Percentiles rank a stretch among this genome's conserved stretches.
Evolutionary conservation across 2,888 invertebrate genomes (phyloP).

Genomic region (Leptopilina drosophilae): DNA sequence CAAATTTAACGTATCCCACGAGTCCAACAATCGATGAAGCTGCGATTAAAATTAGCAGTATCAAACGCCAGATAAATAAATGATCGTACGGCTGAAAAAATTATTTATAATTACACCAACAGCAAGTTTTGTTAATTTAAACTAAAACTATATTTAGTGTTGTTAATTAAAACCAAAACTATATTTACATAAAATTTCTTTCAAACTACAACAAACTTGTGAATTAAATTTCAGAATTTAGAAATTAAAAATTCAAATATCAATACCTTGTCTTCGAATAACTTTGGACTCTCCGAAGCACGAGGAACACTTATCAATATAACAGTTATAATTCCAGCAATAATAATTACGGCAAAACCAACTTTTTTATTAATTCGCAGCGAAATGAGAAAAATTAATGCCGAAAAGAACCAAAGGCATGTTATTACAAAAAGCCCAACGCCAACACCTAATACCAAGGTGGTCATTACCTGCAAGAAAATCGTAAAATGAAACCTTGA

Average conservation of each 20-base stretch:
- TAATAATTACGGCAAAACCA: slow-evolving; percentile 80
- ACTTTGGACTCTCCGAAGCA: slow-evolving; percentile 74
- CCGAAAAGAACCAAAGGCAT: slow-evolving; percentile 82
- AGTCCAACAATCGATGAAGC: slow-evolving; percentile 77
- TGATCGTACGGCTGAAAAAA: slow-evolving; percentile 79
- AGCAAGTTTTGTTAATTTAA: too few species aligned
- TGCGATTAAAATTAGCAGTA: slow-evolving; percentile 76
- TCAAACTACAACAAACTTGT: too few species aligned
- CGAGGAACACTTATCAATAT: slow-evolving; percentile 81
- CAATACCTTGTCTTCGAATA: slow-evolving; percentile 77
- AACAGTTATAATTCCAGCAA: slow-evolving; percentile 80
- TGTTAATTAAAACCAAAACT: too few species aligned
- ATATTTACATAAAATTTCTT: too few species aligned
- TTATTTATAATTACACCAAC: slow-evolving; percentile 38
- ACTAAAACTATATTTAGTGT: too few species aligned
- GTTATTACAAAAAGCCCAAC: slow-evolving; percentile 83
- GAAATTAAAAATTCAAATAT: too few species aligned
- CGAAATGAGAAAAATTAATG: slow-evolving; percentile 82
- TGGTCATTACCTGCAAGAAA: slow-evolving; percentile 68
- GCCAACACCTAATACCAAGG: slow-evolving; percentile 79
- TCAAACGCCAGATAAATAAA: slow-evolving; percentile 78
- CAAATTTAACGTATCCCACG: slow-evolving; percentile 77
- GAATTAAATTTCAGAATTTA: neutral
- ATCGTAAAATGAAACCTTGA: slow-evolving; percentile 46
- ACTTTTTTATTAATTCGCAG: slow-evolving; percentile 82